phyloP scores from a whole-genome alignment of 2,797 vertebrate genomes.

The Myripristis jacobus region DNA sequence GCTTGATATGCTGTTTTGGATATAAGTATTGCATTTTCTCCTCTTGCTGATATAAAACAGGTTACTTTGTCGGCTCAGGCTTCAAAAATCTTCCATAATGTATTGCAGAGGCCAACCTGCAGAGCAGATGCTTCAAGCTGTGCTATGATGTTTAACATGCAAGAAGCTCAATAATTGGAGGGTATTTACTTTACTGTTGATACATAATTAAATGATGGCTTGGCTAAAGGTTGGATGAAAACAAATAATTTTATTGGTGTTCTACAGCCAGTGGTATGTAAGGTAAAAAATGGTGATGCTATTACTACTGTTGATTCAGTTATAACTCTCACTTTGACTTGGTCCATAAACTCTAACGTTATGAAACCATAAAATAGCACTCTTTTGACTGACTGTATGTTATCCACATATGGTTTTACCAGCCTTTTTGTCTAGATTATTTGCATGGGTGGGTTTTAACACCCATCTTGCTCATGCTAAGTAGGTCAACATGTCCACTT shows the following conservation, averaged over 20 bases:
- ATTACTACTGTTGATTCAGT: too few species aligned
- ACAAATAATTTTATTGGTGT: background rate
- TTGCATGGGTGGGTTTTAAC: background rate
- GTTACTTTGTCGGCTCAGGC: background rate
- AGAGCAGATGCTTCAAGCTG: conserved; percentile 31
- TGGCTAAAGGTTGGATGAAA: too few species aligned
- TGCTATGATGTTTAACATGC: background rate
- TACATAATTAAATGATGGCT: background rate
- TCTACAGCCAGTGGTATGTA: too few species aligned
- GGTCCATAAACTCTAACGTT: too few species aligned
- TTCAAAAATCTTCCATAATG: conserved; percentile 5
- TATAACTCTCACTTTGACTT: too few species aligned
- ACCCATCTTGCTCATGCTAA: background rate
- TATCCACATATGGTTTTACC: too few species aligned
- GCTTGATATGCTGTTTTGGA: background rate
- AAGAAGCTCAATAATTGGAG: background rate
- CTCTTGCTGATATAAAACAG: background rate
- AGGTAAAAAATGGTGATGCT: background rate
- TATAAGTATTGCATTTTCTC: background rate
- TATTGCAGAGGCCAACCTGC: conserved; percentile 14
- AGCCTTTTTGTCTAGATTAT: too few species aligned
- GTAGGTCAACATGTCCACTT: background rate
- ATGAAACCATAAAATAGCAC: background rate
- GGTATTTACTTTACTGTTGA: background rate
- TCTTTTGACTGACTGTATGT: background rate